Base-by-base conservation (phyloP, 2,888 invertebrate genomes). In the Acronicta leporina region DNA sequence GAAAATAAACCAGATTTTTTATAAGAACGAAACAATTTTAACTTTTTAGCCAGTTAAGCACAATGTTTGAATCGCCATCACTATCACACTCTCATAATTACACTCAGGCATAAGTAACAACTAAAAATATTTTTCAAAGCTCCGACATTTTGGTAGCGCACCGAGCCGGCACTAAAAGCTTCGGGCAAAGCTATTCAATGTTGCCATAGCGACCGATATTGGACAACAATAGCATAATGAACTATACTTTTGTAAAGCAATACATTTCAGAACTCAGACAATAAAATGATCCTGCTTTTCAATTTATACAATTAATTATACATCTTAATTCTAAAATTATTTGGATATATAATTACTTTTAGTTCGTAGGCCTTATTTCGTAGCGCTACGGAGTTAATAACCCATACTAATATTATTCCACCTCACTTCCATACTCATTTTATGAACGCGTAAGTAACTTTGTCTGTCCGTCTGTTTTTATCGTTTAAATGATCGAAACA, bases 111-210 rank as follows among this genome's bases (percentile, higher is more conserved):
- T 81, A 60, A 7, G 4, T 40, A 50, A 25, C 5, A 48, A 53
- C n/a, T n/a, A 52, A 10, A n/a, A 45, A 48, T 48, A 40, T 13
- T 48, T 27, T 20, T 10, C 49, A 33, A 48, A 62, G 52, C 52
- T 66, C 68, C 59, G 55, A 53, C 63, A 58, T 52, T 50, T 53
- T 65, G 72, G 59, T 73, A 64, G 69, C 51, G 59, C 61, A 68
- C 72, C 43, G 63, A 44, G 51, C 63, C 56, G 20, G 48, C 55
- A 68, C 57, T 67, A 77, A 72, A 77, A 73, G 70, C 70, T 79
- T 62, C 71, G 67, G 55, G 64, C 56, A 77, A 81, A 87, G 88
- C 82, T 90, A 92, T 92, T 94, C 93, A 92, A 93, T 93, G 89
- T 93, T 90, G 77, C 91, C 69, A 92, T 90, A 81, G 90, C 63